Conservation (phyloP, 2,113 vertebrate genomes). For the Embiotoca jacksoni region DNA sequence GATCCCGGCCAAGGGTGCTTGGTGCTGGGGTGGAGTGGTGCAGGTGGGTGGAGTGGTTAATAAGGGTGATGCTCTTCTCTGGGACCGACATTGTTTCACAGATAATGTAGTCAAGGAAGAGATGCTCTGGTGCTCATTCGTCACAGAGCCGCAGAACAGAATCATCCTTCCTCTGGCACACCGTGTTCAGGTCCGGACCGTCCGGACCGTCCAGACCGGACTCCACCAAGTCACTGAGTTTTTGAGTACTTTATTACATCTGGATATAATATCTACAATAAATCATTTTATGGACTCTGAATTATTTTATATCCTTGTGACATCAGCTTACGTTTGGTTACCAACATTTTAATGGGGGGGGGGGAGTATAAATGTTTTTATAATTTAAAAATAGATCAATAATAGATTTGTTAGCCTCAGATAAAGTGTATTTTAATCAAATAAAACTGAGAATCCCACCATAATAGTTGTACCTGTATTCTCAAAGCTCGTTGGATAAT, state of each 20-base stretch:
- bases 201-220: neutral
- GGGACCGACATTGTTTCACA: slow-evolving; percentile 50
- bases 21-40: slow-evolving; percentile 61
- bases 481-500: too few species aligned
- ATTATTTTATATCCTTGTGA: neutral
- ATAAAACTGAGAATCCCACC: too few species aligned
- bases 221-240: neutral
- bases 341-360: too few species aligned
- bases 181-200: neutral
- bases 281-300: neutral
- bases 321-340: too few species aligned
- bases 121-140: slow-evolving; percentile 13
- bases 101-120: slow-evolving; percentile 56
- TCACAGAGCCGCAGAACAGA: slow-evolving; percentile 17
- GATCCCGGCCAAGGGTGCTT: slow-evolving; percentile 82
- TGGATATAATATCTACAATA: neutral
- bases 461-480: too few species aligned
- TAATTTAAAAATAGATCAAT: too few species aligned
- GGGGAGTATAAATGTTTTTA: too few species aligned
- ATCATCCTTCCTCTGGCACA: neutral
- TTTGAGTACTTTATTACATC: neutral
- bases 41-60: slow-evolving; percentile 58
- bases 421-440: too few species aligned
- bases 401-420: too few species aligned
- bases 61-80: slow-evolving; percentile 66